Evolutionary conservation across 2,888 invertebrate species (phyloP).

Genomic region (Chloromyia formosa): DNA sequence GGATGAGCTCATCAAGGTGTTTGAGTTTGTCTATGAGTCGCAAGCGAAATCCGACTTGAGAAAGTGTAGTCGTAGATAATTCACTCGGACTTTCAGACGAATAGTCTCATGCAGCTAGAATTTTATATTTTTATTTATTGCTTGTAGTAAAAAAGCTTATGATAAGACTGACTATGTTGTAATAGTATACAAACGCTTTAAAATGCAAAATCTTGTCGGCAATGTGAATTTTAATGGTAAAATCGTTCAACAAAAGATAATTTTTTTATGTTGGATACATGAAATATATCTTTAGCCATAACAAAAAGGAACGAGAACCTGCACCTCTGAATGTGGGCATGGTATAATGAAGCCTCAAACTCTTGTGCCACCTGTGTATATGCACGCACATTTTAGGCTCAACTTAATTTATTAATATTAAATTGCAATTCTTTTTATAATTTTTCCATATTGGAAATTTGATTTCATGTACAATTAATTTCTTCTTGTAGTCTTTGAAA

Average conservation of each 20-base stretch:
- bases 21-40: constrained; percentile 62
- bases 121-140: no score
- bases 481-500: no score
- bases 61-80: constrained; percentile 46
- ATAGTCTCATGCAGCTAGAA: not conserved
- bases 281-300: no score
- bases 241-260: not conserved
- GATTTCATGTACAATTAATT: not conserved
- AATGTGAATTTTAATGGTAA: constrained; percentile 7
- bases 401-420: not conserved
- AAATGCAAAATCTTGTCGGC: constrained; percentile 21
- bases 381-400: not conserved
- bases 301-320: no score
- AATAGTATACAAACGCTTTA: constrained; percentile 11
- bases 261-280: no score
- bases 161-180: constrained; percentile 32
- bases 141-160: constrained; percentile 6
- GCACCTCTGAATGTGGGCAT: no score
- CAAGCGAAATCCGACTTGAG: constrained; percentile 47
- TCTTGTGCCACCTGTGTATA: no score
- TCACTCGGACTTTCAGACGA: not conserved
- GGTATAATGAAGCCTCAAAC: no score
- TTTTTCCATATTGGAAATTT: constrained; percentile 49
- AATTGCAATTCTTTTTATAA: constrained; percentile 17
- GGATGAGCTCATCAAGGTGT: constrained; percentile 86